phyloP scores from a whole-genome alignment of 2,888 invertebrate genomes.

The Aproaerema taeniolella region DNA sequence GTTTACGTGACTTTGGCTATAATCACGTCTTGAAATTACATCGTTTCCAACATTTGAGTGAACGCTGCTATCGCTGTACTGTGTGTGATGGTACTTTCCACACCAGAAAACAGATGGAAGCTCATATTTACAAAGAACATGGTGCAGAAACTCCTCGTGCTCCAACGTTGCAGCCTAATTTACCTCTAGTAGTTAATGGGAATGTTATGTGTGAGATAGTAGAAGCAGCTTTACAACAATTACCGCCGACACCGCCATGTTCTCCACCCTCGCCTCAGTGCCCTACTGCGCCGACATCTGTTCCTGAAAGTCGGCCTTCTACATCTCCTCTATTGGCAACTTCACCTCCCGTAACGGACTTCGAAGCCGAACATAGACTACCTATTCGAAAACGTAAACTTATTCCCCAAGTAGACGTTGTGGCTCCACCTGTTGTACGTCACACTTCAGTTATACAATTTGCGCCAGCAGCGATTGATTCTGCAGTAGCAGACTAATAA shows the following conservation, averaged over 20 bases:
- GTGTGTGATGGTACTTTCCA: conserved; percentile 94
- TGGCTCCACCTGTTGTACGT: conserved; percentile 51
- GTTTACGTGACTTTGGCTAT: conserved; percentile 93
- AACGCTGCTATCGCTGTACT: conserved; percentile 95
- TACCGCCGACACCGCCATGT: conserved; percentile 78
- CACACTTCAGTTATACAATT: conserved; percentile 89
- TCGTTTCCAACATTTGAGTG: conserved; percentile 93
- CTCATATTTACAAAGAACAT: conserved; percentile 82
- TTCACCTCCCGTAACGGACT: conserved; percentile 66
- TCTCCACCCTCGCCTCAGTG: conserved; percentile 71
- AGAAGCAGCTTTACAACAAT: conserved; percentile 65
- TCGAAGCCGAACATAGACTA: no score
- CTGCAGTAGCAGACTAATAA: no score
- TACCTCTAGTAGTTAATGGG: conserved; percentile 45
- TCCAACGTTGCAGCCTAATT: conserved; percentile 43
- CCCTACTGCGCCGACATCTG: conserved; percentile 49
- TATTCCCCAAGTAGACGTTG: conserved; percentile 80
- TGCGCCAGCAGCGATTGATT: conserved; percentile 81
- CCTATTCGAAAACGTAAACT: conserved; percentile 89
- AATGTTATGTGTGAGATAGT: conserved; percentile 66
- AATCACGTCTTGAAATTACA: conserved; percentile 94
- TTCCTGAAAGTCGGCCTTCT: conserved; percentile 34
- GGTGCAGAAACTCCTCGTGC: conserved; percentile 71
- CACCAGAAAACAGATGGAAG: conserved; percentile 93
- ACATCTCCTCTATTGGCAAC: conserved; percentile 51